These are phyloP conservation scores for Synergus itoensis DNA, from an alignment of 2,888 invertebrate genomes.

Conservation along the genomic window DNA sequence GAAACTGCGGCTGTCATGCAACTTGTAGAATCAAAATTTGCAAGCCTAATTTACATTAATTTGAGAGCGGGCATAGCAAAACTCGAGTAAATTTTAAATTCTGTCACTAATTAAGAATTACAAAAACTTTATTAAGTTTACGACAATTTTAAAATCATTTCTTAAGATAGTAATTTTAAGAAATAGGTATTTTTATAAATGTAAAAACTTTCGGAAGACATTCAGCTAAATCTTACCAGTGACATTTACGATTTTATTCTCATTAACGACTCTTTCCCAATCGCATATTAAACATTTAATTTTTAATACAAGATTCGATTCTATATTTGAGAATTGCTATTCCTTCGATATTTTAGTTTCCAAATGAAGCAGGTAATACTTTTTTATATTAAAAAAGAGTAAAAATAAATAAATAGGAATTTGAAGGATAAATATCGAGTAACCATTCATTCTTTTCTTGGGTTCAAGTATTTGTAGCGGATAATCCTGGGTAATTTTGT, in stretches of 20 bases:
- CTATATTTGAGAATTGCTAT: not conserved
- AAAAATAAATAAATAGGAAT: not conserved
- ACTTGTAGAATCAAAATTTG: too few species aligned
- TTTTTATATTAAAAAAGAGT: not conserved
- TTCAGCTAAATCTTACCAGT: not conserved
- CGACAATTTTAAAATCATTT: not conserved
- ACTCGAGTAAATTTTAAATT: too few species aligned
- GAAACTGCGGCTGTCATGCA: too few species aligned
- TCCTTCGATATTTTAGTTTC: not conserved
- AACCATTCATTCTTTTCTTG: not conserved
- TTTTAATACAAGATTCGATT: not conserved
- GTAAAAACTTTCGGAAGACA: not conserved
- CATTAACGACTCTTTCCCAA: not conserved
- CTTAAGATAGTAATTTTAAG: not conserved
- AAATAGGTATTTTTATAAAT: not conserved
- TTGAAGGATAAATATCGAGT: not conserved
- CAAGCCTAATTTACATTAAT: too few species aligned
- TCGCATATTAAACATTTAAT: not conserved
- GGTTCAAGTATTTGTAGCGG: not conserved
- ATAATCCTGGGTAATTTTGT: slow-evolving; percentile 3
- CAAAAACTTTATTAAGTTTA: not conserved
- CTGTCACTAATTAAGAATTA: too few species aligned
- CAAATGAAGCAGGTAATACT: not conserved
- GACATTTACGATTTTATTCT: not conserved
- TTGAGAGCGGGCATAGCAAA: too few species aligned